These are phyloP conservation scores for Argopecten irradians DNA, from an alignment of 1,140 invertebrate species.

Conservation along the genomic window DNA sequence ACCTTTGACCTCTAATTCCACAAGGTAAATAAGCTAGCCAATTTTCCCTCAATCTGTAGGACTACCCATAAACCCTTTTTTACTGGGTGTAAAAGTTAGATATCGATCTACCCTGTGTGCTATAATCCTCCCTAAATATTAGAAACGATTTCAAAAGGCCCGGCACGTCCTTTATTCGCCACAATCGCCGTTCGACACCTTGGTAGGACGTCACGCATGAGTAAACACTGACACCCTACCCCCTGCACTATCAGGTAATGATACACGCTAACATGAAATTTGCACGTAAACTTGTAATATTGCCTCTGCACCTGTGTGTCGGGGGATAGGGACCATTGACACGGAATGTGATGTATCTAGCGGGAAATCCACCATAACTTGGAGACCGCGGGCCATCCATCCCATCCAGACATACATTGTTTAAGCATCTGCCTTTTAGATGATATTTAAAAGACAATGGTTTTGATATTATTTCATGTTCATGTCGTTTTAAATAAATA, in stretches of 20 bases:
- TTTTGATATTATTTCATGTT: background rate
- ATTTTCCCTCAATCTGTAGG: no score
- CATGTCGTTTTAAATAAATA: background rate
- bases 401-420: background rate
- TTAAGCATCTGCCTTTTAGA: background rate
- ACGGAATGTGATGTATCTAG: background rate
- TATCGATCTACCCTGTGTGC: no score
- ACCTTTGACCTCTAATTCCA: no score
- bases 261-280: background rate
- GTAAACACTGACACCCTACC: background rate
- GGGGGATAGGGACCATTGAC: background rate
- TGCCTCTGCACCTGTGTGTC: background rate
- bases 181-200: no score
- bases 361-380: background rate
- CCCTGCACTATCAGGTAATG: background rate
- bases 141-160: no score
- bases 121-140: no score
- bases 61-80: no score
- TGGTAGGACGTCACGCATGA: background rate
- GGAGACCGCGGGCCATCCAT: background rate
- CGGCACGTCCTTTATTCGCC: no score
- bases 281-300: background rate
- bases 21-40: no score
- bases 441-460: background rate
- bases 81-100: no score